These are phyloP conservation scores for Phymanthus crucifer DNA, from an alignment of 92 coral and sea anemone genomes.

Conservation along the genomic window DNA sequence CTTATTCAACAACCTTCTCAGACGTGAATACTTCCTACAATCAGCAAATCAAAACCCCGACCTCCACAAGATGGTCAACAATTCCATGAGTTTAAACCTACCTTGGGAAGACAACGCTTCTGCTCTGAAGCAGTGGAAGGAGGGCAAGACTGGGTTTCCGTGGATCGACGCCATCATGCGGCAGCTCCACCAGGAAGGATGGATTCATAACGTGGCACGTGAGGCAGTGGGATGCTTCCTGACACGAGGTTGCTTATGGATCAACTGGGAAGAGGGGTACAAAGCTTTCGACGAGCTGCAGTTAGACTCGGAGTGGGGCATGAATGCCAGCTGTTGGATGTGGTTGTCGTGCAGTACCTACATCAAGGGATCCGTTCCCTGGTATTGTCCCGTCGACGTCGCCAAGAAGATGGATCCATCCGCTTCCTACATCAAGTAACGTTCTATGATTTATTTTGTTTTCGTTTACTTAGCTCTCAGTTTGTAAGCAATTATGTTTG, in stretches of 20 bases:
- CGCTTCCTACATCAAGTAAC: conserved; percentile 71
- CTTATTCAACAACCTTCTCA: conserved; percentile 39
- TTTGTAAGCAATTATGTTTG: background rate
- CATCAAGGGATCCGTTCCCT: conserved; percentile 48
- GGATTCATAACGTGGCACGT: conserved; percentile 70
- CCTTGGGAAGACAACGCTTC: conserved; percentile 70
- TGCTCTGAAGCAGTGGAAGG: conserved; percentile 53
- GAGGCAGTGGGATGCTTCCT: conserved; percentile 73
- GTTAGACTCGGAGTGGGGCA: conserved; percentile 75
- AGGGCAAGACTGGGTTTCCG: conserved; percentile 78
- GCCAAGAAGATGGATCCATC: conserved; percentile 72
- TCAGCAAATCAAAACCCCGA: conserved; percentile 56
- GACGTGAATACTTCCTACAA: conserved; percentile 66
- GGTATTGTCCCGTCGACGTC: conserved; percentile 80
- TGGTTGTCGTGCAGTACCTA: conserved; percentile 74
- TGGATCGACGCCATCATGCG: conserved; percentile 84
- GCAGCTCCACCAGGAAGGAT: conserved; percentile 72
- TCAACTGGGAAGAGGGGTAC: conserved; percentile 79
- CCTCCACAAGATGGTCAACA: conserved; percentile 53
- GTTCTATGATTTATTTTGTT: background rate
- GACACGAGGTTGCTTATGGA: conserved; percentile 81
- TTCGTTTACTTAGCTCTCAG: background rate
- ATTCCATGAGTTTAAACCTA: conserved; percentile 63
- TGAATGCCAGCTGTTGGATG: conserved; percentile 81
- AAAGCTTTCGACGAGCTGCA: conserved; percentile 78